Evolutionary conservation across 2,113 vertebrate genomes (phyloP), one percentile per base, ranked within the genome.

Genomic region (Mormyrus iriodes): DNA sequence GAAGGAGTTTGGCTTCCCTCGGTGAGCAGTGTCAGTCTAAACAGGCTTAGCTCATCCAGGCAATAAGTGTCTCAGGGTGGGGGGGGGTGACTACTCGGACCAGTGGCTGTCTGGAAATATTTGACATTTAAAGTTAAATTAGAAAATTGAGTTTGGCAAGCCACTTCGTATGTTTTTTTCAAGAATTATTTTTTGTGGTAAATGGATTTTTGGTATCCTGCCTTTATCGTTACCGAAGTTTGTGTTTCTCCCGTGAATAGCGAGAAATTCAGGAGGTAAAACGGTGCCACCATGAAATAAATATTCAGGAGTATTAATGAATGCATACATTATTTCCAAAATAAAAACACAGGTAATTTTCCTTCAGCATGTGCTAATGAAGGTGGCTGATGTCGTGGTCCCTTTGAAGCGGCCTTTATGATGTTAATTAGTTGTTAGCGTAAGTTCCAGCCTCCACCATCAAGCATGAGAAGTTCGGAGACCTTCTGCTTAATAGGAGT

Each of bases 381-480:
- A 95, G 95, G 96, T 95, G 94, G 95, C 92, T 82, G 94, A 93
- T 96, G 95, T 95, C 94, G 93, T 85, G 93, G 89, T 17, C 93
- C 93, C 92, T 90, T 93, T 95, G 94, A 94, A 93, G 90, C 53
- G 85, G 91, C 93, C 95, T 96, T 96, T 96, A 95, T 96, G 95
- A 96, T 96, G 96, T 94, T 96, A 96, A 96, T 96, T 95, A 95
- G 93, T 94, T 94, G 95, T 95, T 95, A 93, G 94, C 93, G 94
- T 95, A 92, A 94, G 95, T 95, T 90, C 92, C 94, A 92, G 93
- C 93, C 93, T 90, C 93, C 92, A 92, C 93, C 94, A 94, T 94
- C 93, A 93, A 93, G 93, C 94, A 91, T 94, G 93, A 94, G 95
- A 93, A 95, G 94, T 95, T 95, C 95, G 95, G 90, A 94, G 94